A percentile compares a stretch with the other conserved stretches of the same genome.
Evolutionary conservation across 2,797 vertebrate genomes (phyloP).

Genomic region (Rachycentron canadum): DNA sequence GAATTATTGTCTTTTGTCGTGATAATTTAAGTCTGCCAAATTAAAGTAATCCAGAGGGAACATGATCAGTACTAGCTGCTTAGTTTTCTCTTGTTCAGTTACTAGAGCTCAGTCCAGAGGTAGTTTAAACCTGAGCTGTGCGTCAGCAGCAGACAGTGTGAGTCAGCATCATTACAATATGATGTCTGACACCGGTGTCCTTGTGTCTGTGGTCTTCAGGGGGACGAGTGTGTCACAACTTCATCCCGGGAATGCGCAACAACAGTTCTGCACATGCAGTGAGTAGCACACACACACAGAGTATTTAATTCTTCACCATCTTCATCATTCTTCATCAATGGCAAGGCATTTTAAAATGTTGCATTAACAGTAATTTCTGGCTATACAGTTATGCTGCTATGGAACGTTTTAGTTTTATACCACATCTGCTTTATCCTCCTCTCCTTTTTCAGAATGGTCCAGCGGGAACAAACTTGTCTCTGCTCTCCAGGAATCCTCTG

Average conservation of each 20-base stretch:
- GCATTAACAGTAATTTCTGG: background rate
- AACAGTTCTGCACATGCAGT: slow-evolving; percentile 81
- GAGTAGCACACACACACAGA: slow-evolving; percentile 48
- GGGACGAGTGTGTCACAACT: slow-evolving; percentile 86
- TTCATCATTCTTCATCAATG: background rate
- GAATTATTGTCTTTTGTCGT: background rate
- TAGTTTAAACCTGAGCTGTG: slow-evolving; percentile 24
- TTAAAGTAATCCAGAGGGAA: background rate
- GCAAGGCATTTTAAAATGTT: background rate
- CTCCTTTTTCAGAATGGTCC: slow-evolving; percentile 81
- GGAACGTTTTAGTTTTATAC: background rate
- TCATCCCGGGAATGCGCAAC: slow-evolving; percentile 87
- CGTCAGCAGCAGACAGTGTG: slow-evolving; percentile 35
- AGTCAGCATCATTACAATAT: slow-evolving; percentile 42
- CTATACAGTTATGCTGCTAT: background rate
- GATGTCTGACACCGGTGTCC: slow-evolving; percentile 52
- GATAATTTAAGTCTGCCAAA: background rate
- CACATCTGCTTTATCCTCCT: background rate
- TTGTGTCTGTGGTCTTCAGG: slow-evolving; percentile 73
- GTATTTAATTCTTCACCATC: too few species aligned
- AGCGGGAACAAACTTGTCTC: slow-evolving; percentile 88
- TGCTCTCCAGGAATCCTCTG: slow-evolving; percentile 96
- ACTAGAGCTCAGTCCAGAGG: slow-evolving; percentile 10
- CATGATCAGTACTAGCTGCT: background rate
- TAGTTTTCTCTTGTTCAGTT: background rate